A percentile compares a stretch with the other conserved stretches of the same genome.
Conservation (phyloP, 2,113 vertebrate genomes). For the Nesogale talazaci region DNA sequence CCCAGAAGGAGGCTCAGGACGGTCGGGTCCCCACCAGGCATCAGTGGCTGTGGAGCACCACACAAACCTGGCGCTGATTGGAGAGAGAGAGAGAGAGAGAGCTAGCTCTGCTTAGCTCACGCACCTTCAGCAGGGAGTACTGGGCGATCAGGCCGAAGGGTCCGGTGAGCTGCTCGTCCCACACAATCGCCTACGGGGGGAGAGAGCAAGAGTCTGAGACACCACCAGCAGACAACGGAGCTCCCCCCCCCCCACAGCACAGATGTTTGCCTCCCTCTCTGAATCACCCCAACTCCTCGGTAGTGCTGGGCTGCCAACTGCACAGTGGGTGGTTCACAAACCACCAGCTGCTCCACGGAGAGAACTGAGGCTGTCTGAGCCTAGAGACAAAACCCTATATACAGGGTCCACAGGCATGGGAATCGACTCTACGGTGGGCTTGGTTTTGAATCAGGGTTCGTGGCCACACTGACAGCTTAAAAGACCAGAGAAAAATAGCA, state of each 20-base stretch:
- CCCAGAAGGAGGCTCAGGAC: background rate
- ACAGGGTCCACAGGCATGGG: no score
- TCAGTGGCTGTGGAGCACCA: background rate
- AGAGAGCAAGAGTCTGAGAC: slow-evolving; percentile 13
- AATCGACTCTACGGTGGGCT: no score
- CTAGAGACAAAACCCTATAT: no score
- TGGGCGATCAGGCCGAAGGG: slow-evolving; percentile 98
- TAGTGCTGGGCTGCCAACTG: no score
- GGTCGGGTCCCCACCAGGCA: background rate
- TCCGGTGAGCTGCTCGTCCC: slow-evolving; percentile 98
- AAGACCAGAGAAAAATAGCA: background rate
- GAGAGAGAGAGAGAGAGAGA: no score
- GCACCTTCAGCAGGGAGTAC: slow-evolving; percentile 97
- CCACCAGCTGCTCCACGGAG: no score
- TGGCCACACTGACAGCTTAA: background rate
- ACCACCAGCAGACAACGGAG: background rate
- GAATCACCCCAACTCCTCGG: background rate
- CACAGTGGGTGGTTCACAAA: no score
- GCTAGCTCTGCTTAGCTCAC: no score
- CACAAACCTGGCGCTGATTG: background rate
- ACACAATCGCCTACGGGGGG: slow-evolving; percentile 94
- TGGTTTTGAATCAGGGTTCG: background rate
- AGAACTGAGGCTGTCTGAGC: no score
- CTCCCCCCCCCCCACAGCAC: background rate
- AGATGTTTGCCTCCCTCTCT: background rate